phyloP scores from a whole-genome alignment of 2,888 invertebrate species.

The Cryptocheilus praepositus region DNA sequence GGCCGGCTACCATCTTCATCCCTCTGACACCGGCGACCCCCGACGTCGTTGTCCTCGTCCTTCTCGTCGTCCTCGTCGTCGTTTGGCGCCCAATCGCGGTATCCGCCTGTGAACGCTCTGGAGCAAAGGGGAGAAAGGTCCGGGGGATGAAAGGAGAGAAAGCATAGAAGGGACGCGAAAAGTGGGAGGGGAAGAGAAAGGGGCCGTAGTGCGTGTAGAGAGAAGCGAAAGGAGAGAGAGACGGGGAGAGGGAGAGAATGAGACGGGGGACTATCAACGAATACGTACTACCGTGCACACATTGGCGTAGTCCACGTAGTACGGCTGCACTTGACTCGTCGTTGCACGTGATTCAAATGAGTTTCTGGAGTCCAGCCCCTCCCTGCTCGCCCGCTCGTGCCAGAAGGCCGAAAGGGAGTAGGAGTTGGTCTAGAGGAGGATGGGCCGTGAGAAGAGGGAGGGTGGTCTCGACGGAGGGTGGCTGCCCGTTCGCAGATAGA shows the following conservation, averaged over 20 bases:
- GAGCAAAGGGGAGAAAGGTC: conserved; percentile 19
- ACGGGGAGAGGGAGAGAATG: conserved; percentile 11
- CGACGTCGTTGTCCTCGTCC: conserved; percentile 40
- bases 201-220: background rate
- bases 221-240: too few species aligned
- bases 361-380: conserved; percentile 42
- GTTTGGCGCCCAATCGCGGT: conserved; percentile 1
- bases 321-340: conserved; percentile 54
- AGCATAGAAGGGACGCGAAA: conserved; percentile 1
- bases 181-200: background rate
- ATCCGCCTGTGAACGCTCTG: conserved; percentile 6
- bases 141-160: conserved; percentile 11
- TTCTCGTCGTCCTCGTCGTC: conserved; percentile 4
- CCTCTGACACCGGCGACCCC: conserved; percentile 41
- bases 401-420: conserved; percentile 14
- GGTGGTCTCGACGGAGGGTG: conserved; percentile 36
- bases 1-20: conserved; percentile 48
- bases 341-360: conserved; percentile 63
- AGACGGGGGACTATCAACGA: conserved; percentile 14
- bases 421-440: conserved; percentile 21
- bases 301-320: conserved; percentile 41
- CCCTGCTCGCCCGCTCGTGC: conserved; percentile 22
- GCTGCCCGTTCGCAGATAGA: conserved; percentile 56
- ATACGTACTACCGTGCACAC: conserved; percentile 26
- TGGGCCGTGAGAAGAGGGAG: background rate